phyloP scores from a whole-genome alignment of 2,888 invertebrate genomes.

The Dicycla oo region DNA sequence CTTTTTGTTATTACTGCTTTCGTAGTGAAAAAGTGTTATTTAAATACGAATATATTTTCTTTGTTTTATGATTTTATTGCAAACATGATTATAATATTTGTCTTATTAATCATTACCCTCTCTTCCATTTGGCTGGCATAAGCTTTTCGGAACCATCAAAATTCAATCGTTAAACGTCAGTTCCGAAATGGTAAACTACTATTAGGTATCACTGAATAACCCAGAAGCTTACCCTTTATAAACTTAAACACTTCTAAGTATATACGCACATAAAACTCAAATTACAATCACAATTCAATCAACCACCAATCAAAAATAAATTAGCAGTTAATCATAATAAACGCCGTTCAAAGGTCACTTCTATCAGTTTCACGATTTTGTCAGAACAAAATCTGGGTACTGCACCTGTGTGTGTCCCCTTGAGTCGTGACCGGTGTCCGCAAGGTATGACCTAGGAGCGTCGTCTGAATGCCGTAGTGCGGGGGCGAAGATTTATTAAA shows the following conservation, averaged over 20 bases:
- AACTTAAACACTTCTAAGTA: not conserved
- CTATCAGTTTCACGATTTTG: slow-evolving; percentile 48
- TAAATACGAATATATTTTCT: not conserved
- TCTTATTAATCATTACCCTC: not conserved
- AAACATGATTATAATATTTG: not conserved
- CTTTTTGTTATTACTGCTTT: slow-evolving; percentile 75
- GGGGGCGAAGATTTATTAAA: slow-evolving; percentile 85
- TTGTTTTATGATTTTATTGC: not conserved
- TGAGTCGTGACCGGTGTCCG: slow-evolving; percentile 62
- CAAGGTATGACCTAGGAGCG: slow-evolving; percentile 64
- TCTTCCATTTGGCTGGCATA: not conserved
- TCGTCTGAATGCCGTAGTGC: slow-evolving; percentile 58
- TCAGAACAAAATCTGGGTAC: slow-evolving; percentile 38
- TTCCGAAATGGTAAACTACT: not conserved
- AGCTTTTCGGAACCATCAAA: not conserved
- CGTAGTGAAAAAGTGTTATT: slow-evolving; percentile 38
- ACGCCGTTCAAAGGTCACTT: slow-evolving; percentile 55
- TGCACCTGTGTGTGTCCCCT: slow-evolving; percentile 63
- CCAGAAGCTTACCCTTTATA: not conserved
- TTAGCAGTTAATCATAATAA: slow-evolving; percentile 45
- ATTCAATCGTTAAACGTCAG: not conserved
- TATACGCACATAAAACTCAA: slow-evolving; percentile 16
- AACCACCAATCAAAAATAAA: slow-evolving; percentile 38
- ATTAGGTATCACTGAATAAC: not conserved
- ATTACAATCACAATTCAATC: slow-evolving; percentile 33